phyloP scores from a whole-genome alignment of 2,888 invertebrate genomes.

The Athripsodes cinereus region DNA sequence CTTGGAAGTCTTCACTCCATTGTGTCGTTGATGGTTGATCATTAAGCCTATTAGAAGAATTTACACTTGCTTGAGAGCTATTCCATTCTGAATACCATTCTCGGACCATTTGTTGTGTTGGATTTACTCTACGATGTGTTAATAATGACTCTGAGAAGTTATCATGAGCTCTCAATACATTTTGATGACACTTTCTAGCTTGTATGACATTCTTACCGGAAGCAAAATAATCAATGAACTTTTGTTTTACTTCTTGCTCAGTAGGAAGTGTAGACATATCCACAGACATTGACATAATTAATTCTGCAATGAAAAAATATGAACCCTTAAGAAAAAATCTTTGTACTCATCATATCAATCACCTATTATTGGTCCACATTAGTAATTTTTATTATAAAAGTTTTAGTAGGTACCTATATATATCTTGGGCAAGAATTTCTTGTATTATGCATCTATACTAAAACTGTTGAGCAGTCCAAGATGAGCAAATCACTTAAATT shows the following conservation, averaged over 20 bases:
- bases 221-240: background rate
- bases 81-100: background rate
- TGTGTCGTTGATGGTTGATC: no score
- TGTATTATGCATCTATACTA: no score
- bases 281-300: background rate
- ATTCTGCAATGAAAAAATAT: no score
- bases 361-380: no score
- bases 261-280: background rate
- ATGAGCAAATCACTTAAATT: no score
- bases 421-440: no score
- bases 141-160: background rate
- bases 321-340: no score
- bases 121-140: background rate
- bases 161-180: background rate
- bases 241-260: background rate
- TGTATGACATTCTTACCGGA: conserved; percentile 1
- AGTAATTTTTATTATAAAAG: no score
- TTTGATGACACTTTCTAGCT: conserved; percentile 2
- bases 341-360: no score
- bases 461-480: no score
- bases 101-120: conserved; percentile 2
- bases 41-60: background rate
- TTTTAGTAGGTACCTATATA: no score
- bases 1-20: background rate
- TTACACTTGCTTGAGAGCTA: background rate